Percentiles rank a stretch among this genome's conserved stretches.
Evolutionary conservation across 2,797 vertebrate genomes (phyloP).

Genomic region (Schizopygopsis malacanthus): DNA sequence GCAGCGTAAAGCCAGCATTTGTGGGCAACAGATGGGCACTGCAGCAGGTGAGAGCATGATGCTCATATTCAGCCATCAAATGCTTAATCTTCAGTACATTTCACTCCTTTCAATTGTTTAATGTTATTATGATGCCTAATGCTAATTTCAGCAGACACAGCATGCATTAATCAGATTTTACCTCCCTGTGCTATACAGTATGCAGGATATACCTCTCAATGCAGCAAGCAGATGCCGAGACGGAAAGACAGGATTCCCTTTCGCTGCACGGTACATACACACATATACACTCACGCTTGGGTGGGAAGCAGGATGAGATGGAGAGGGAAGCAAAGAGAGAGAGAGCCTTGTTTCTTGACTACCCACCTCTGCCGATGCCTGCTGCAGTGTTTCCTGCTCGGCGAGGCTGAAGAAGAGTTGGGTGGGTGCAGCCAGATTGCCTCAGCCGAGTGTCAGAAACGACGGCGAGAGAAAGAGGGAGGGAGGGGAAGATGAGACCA

Average conservation of each 20-base stretch:
- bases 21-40: constrained; percentile 56
- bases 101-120: background rate
- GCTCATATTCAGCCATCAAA: constrained; percentile 34
- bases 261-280: constrained; percentile 9
- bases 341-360: constrained; percentile 33
- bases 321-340: constrained; percentile 37
- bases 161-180: constrained; percentile 25
- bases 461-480: background rate
- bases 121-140: background rate
- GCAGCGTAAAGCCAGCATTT: constrained; percentile 42
- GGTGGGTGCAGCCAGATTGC: constrained; percentile 55
- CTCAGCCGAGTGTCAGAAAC: constrained; percentile 34
- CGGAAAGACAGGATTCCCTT: constrained; percentile 17
- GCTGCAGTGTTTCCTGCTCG: constrained; percentile 71
- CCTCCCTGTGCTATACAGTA: constrained; percentile 35
- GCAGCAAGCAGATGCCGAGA: constrained; percentile 36
- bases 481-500: constrained; percentile 44
- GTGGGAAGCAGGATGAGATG: constrained; percentile 26
- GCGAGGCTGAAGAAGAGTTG: constrained; percentile 65
- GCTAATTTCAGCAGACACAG: background rate
- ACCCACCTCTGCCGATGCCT: constrained; percentile 79
- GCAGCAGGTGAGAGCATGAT: constrained; percentile 54
- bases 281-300: constrained; percentile 31
- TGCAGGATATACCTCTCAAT: constrained; percentile 46
- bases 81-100: background rate